Evolutionary conservation across 2,113 vertebrate species (phyloP), one percentile per base, ranked within the genome.

Genomic region (Varanus komodoensis): DNA sequence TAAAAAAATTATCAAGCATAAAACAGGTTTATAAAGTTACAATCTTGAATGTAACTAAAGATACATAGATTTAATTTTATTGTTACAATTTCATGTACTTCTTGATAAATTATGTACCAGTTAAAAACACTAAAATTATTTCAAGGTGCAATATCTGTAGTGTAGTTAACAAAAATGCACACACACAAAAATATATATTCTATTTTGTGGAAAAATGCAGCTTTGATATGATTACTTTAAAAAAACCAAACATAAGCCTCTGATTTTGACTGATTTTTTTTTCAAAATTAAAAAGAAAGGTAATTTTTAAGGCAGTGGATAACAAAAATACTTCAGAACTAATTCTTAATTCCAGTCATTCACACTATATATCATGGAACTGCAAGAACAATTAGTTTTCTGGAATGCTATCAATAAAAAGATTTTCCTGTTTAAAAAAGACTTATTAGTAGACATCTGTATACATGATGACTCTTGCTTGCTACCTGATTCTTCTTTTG

Each of bases 21-120:
- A 97, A 98, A 97, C 96, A 97, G 96, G 94, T 97, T 97, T 97
- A 98, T 97, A 98, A 98, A 97, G 97, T 97, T 98, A 97, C 97
- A 98, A 97, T 98, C 96, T 94, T 96, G 95, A 97, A 96, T 96
- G 96, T 97, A 98, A 98, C 97, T 97, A 97, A 98, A 97, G 97
- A 97, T 98, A 98, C 97, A 96, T 96, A 96, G 96, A 97, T 90
- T 89, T 85, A 96, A 96, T 97, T 97, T 97, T 93, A 96, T 97
- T 97, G 97, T 98, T 98, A 97, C 96, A 97, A 93, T 97, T 97
- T 96, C 94, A 97, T 97, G 97, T 97, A 97, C 96, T 96, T 96
- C 93, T 97, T 91, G 97, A 98, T 98, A 98, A 98, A 98, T 98
- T 98, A 98, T 96, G 96, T 98, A 98, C 97, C 97, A 97, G 97